A percentile compares a stretch with the other conserved stretches of the same genome.
Conservation (phyloP, 64 coral and sea anemone genomes). For the Montipora cactus region DNA sequence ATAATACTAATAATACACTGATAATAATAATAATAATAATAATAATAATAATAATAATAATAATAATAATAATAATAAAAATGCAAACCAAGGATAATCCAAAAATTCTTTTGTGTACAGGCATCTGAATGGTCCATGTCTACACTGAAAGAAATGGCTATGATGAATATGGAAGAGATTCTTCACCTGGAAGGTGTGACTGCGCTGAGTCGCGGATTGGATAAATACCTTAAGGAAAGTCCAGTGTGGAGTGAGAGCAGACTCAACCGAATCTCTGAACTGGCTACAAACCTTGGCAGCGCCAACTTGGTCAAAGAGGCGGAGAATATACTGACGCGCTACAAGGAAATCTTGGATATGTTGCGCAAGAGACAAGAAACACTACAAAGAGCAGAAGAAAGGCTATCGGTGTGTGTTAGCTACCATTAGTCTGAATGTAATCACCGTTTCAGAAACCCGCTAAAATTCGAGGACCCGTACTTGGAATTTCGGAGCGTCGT, state of each 20-base stretch:
- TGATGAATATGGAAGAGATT: conserved; percentile 99
- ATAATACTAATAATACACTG: too few relatives aligned
- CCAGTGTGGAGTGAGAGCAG: conserved; percentile 88
- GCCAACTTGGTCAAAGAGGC: conserved; percentile 70
- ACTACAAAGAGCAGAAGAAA: conserved; percentile 76
- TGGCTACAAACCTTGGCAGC: conserved; percentile 84
- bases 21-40: too few relatives aligned
- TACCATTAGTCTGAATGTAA: background rate
- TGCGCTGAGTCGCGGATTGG: conserved; percentile 69
- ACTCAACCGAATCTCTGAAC: conserved; percentile 80
- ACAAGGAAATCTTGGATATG: conserved; percentile 97
- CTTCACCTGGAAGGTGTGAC: conserved; percentile 82
- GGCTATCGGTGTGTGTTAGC: conserved; percentile 72
- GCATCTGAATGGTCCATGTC: conserved; percentile 87
- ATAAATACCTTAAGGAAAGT: conserved; percentile 66
- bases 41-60: too few relatives aligned
- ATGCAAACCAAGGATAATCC: too few relatives aligned
- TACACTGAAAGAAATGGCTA: conserved; percentile 86
- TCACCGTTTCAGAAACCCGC: background rate
- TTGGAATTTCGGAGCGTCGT: background rate
- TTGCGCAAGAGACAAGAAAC: conserved; percentile 91
- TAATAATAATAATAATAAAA: too few relatives aligned
- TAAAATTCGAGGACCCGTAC: background rate
- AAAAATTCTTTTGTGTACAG: conserved; percentile 5
- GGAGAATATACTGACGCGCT: conserved; percentile 83